Percentiles rank a stretch among this genome's conserved stretches.
Conservation (phyloP, 1,140 invertebrate genomes). For the Coelopa frigida region DNA sequence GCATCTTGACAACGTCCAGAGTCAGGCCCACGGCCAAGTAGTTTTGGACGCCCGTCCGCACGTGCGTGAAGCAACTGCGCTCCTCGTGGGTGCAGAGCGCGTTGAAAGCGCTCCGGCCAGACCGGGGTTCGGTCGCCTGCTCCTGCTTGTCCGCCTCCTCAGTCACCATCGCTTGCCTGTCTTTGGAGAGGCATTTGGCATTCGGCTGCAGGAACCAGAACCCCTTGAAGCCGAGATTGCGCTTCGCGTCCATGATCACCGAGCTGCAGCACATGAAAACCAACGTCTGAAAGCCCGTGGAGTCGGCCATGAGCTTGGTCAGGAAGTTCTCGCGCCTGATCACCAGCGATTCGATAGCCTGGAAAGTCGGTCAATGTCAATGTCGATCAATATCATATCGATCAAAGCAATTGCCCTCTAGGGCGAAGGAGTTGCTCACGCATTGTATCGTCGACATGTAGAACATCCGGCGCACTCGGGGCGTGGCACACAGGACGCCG, state of each 20-base stretch:
- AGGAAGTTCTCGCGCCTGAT: slow-evolving; percentile 15
- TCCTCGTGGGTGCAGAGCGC: too few relatives aligned
- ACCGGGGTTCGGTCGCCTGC: too few relatives aligned
- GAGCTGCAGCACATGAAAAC: slow-evolving; percentile 25
- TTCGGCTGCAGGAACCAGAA: slow-evolving; percentile 27
- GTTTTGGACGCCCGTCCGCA: slow-evolving; percentile 19
- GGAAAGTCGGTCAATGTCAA: not conserved
- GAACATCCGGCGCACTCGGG: slow-evolving; percentile 18
- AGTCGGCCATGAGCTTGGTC: slow-evolving; percentile 12
- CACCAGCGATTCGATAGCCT: slow-evolving; percentile 23
- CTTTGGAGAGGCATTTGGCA: too few relatives aligned
- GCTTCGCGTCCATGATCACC: slow-evolving; percentile 23
- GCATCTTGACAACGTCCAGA: slow-evolving; percentile 21
- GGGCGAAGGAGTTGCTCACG: too few relatives aligned
- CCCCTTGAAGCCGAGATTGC: slow-evolving; percentile 13
- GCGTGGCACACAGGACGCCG: not conserved
- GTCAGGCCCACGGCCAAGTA: slow-evolving; percentile 22
- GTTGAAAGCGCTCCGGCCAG: too few relatives aligned
- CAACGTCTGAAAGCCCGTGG: slow-evolving; percentile 14
- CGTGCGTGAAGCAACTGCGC: slow-evolving; percentile 7
- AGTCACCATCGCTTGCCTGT: too few relatives aligned
- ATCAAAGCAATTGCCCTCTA: too few relatives aligned
- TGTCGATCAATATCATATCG: too few relatives aligned
- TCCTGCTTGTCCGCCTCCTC: too few relatives aligned
- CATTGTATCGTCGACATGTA: slow-evolving; percentile 23